Conservation (phyloP, 2,797 vertebrate genomes). For the Spea hammondii region DNA sequence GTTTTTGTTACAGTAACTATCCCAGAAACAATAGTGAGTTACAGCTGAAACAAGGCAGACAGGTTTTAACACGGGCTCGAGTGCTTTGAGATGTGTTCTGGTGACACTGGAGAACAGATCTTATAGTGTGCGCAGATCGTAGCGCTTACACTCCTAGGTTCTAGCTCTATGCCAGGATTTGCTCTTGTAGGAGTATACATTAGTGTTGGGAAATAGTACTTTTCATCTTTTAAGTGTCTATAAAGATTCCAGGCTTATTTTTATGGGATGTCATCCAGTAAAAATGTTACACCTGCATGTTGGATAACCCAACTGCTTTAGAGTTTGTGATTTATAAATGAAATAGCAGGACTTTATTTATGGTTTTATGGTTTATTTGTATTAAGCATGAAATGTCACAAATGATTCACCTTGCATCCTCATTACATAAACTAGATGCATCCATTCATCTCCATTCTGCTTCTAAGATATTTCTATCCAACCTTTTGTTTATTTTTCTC, state of each 20-base stretch:
- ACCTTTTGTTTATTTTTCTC: too few species aligned
- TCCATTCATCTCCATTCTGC: too few species aligned
- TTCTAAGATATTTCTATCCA: too few species aligned
- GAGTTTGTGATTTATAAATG: too few species aligned
- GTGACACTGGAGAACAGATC: slow-evolving; percentile 35
- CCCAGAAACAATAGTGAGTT: slow-evolving; percentile 56
- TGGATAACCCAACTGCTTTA: not conserved
- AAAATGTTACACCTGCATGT: not conserved
- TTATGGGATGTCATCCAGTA: not conserved
- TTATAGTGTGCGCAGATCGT: slow-evolving; percentile 52
- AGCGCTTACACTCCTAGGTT: slow-evolving; percentile 51
- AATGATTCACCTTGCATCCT: too few species aligned
- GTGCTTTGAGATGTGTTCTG: slow-evolving; percentile 52
- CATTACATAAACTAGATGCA: too few species aligned
- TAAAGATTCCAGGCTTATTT: slow-evolving; percentile 9
- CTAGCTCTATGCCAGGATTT: slow-evolving; percentile 52
- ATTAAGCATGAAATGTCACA: too few species aligned
- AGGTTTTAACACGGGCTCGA: slow-evolving; percentile 53
- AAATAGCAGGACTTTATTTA: too few species aligned
- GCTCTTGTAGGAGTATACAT: slow-evolving; percentile 52
- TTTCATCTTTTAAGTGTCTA: slow-evolving; percentile 31
- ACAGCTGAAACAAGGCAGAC: slow-evolving; percentile 50
- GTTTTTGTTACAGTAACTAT: slow-evolving; percentile 58
- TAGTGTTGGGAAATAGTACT: slow-evolving; percentile 54
- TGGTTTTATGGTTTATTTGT: too few species aligned